These are phyloP conservation scores for Camelus bactrianus DNA, from an alignment of 2,113 vertebrate genomes.

Conservation along the genomic window DNA sequence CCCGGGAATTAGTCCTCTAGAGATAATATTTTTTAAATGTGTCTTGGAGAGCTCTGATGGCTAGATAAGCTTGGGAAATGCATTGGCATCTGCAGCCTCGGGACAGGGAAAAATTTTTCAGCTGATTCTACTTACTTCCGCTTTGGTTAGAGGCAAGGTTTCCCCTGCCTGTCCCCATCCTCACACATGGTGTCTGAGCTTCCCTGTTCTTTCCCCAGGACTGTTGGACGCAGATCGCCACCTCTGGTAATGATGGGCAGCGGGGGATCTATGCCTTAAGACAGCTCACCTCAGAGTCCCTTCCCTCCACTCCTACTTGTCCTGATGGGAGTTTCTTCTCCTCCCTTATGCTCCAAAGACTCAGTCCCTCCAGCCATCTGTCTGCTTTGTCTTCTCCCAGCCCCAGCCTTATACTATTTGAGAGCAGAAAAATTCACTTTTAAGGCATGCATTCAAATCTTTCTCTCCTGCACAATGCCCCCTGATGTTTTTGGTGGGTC, in stretches of 20 bases:
- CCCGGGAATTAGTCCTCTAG: neutral
- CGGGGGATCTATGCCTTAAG: accelerated
- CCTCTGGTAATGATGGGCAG: neutral
- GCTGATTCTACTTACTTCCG: neutral
- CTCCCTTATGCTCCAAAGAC: neutral
- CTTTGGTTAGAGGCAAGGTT: neutral
- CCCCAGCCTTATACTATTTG: neutral
- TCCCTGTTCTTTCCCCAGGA: neutral
- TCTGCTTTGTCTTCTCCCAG: neutral
- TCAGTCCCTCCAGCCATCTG: neutral
- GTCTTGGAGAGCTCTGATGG: neutral
- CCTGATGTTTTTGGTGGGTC: neutral
- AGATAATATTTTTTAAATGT: neutral
- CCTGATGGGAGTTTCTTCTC: neutral
- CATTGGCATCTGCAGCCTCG: neutral
- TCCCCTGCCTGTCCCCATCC: neutral
- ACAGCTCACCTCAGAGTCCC: neutral
- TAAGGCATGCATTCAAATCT: neutral
- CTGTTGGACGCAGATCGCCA: neutral
- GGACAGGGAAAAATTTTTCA: neutral
- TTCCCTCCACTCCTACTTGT: neutral
- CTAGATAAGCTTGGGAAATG: neutral
- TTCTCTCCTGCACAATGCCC: neutral
- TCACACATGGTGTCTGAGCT: neutral
- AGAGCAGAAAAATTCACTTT: neutral